Conservation (phyloP, 2,797 vertebrate species). For the Hypotaenidia philippensis region DNA sequence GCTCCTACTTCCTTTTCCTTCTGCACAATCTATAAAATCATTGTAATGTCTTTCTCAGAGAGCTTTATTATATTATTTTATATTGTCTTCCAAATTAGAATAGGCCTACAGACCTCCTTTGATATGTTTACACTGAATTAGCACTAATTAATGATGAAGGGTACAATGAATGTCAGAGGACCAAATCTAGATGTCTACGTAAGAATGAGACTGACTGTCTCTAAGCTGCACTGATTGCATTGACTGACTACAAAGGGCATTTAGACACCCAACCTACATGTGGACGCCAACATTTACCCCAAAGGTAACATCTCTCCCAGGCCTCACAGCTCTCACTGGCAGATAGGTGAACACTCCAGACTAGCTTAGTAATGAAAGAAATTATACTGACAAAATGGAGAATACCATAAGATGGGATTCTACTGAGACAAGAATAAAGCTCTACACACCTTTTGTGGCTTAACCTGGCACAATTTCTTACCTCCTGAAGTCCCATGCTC, state of each 20-base stretch:
- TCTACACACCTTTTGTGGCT: neutral
- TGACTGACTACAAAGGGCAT: neutral
- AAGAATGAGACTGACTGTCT: neutral
- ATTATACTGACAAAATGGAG: neutral
- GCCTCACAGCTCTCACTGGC: neutral
- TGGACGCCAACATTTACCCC: neutral
- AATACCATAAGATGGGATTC: neutral
- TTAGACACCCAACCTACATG: neutral
- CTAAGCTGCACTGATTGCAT: neutral
- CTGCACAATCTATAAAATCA: neutral
- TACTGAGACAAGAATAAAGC: neutral
- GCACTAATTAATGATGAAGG: neutral
- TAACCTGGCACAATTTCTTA: no score
- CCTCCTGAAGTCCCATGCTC: no score
- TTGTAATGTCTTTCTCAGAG: neutral
- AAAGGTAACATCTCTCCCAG: neutral
- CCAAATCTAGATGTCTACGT: neutral
- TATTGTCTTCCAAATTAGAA: neutral
- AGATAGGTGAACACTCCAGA: neutral
- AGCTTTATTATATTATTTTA: neutral
- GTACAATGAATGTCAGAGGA: neutral
- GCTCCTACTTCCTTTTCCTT: slow-evolving; percentile 33
- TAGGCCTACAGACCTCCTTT: neutral
- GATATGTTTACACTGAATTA: neutral
- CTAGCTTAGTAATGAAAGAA: neutral